phyloP scores from a whole-genome alignment of 2,888 invertebrate species.

The Smittia aterrima region DNA sequence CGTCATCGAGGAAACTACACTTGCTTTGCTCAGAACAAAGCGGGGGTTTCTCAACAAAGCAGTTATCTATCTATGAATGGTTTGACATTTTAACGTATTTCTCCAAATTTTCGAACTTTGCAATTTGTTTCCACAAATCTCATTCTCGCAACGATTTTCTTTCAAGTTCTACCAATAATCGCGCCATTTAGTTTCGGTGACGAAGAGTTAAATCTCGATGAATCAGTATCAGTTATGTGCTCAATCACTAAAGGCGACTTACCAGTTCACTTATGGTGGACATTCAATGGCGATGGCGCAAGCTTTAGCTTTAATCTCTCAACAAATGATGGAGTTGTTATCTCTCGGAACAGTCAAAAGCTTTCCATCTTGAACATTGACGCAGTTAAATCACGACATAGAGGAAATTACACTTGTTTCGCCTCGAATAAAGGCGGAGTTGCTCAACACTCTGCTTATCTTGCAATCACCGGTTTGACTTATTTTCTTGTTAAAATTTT shows the following conservation, averaged over 20 bases:
- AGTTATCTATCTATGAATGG: conserved; percentile 60
- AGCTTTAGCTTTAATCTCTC: conserved; percentile 45
- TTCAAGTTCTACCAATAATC: conserved; percentile 62
- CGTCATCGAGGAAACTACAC: conserved; percentile 63
- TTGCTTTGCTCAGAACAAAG: conserved; percentile 60
- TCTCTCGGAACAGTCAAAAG: conserved; percentile 61
- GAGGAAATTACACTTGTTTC: conserved; percentile 61
- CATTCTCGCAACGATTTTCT: conserved; percentile 43
- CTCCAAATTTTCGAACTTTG: conserved; percentile 7
- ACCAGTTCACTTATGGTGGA: conserved; percentile 75
- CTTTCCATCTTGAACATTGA: conserved; percentile 62
- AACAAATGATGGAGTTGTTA: conserved; percentile 58
- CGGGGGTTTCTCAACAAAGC: conserved; percentile 57
- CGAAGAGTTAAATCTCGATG: conserved; percentile 67
- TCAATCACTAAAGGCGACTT: conserved; percentile 73
- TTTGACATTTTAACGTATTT: conserved; percentile 51
- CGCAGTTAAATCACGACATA: conserved; percentile 60
- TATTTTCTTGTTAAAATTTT: not conserved
- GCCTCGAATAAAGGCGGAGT: conserved; percentile 60
- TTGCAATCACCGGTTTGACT: conserved; percentile 6
- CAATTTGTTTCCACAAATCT: conserved; percentile 2
- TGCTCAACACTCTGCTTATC: conserved; percentile 49
- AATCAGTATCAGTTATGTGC: conserved; percentile 67
- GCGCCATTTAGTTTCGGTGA: conserved; percentile 70
- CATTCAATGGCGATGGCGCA: conserved; percentile 54